phyloP scores from a whole-genome alignment of 2,797 vertebrate genomes.

The Helarctos malayanus region DNA sequence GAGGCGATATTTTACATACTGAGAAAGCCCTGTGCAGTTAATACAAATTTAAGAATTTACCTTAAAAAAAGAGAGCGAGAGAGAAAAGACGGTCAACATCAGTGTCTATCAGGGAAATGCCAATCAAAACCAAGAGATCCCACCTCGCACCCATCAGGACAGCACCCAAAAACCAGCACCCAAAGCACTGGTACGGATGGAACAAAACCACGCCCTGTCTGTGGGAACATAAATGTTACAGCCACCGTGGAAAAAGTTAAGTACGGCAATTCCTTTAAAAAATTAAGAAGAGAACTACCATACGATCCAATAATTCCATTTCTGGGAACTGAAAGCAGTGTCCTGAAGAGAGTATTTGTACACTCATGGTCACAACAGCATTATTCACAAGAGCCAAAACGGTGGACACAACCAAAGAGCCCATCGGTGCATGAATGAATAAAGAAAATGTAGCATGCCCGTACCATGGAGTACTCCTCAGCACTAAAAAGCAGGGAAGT shows the following conservation, averaged over 20 bases:
- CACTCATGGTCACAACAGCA: not conserved
- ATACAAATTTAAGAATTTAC: not conserved
- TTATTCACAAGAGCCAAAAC: not conserved
- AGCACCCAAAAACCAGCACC: not conserved
- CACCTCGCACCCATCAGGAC: not conserved
- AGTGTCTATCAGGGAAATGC: not conserved
- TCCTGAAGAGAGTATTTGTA: not conserved
- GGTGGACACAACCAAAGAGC: not conserved
- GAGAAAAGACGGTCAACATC: not conserved
- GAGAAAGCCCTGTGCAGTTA: not conserved
- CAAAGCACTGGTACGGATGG: not conserved
- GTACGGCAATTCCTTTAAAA: not conserved
- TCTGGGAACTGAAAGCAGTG: not conserved
- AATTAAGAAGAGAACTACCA: too few species aligned
- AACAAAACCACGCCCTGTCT: too few species aligned
- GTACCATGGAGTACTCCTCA: fast-evolving
- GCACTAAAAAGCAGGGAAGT: not conserved
- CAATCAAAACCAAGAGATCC: not conserved
- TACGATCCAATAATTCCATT: not conserved
- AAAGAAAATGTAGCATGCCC: not conserved
- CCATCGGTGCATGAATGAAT: not conserved
- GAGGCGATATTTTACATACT: not conserved
- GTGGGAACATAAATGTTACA: not conserved
- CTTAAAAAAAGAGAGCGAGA: not conserved
- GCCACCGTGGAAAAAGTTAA: not conserved